These are phyloP conservation scores for Diplazon laetatorius DNA, from an alignment of 2,888 invertebrate species.

Conservation along the genomic window DNA sequence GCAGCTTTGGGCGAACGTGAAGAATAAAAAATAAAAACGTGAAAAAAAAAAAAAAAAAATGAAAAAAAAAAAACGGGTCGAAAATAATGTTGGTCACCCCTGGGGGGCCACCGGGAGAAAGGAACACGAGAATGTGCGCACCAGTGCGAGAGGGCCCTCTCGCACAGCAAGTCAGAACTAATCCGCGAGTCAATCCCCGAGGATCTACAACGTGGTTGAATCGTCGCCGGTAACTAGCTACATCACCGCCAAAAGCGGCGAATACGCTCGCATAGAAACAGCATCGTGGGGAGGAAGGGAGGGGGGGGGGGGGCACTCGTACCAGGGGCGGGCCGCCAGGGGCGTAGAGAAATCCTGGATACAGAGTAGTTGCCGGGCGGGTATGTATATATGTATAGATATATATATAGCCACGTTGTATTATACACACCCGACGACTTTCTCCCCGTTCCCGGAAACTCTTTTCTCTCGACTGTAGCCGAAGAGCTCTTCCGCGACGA, in stretches of 20 bases:
- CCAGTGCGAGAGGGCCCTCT: conserved; percentile 9
- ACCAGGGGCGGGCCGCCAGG: background rate
- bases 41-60: conserved; percentile 38
- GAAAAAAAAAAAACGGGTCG: conserved; percentile 28
- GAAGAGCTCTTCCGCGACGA: conserved; percentile 27
- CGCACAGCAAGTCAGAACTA: conserved; percentile 33
- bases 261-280: conserved; percentile 51
- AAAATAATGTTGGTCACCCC: conserved; percentile 58
- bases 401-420: conserved; percentile 10
- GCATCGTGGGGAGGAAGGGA: conserved; percentile 6
- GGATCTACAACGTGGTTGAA: conserved; percentile 31
- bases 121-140: conserved; percentile 32
- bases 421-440: conserved; percentile 29
- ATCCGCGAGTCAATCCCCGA: conserved; percentile 48
- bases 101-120: conserved; percentile 39
- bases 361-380: conserved; percentile 25
- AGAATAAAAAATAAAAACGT: too few relatives aligned
- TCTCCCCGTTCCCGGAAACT: conserved; percentile 32
- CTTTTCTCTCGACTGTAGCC: conserved; percentile 39
- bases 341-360: conserved; percentile 27
- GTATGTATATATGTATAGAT: too few relatives aligned
- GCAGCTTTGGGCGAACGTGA: conserved; percentile 34
- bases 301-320: background rate
- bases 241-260: background rate
- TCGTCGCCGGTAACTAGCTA: conserved; percentile 7